Evolutionary conservation across 2,113 vertebrate species (phyloP).

Genomic region (Pagrus major): DNA sequence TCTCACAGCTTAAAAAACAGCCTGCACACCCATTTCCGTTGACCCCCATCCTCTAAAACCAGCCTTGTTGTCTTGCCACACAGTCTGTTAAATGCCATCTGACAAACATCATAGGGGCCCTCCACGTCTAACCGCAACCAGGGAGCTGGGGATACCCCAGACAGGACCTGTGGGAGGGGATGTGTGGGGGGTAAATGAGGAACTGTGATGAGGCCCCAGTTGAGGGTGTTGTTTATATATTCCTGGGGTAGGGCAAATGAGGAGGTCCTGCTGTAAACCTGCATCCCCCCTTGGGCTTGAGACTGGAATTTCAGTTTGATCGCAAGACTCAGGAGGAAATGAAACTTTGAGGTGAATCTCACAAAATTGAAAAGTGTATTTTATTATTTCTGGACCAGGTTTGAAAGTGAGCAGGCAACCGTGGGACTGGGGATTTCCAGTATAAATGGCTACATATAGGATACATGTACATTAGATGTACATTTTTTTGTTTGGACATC

Average conservation of each 20-base stretch:
- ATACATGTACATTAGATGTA: background rate
- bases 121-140: background rate
- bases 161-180: slow-evolving; percentile 15
- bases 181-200: slow-evolving; percentile 15
- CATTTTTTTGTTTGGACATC: too few species aligned
- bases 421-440: background rate
- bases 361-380: background rate
- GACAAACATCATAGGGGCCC: slow-evolving; percentile 61
- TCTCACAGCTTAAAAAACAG: background rate
- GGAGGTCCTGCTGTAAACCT: background rate
- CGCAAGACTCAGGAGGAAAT: slow-evolving; percentile 31
- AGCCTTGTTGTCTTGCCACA: slow-evolving; percentile 58
- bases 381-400: slow-evolving; percentile 1
- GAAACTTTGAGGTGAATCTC: slow-evolving; percentile 29
- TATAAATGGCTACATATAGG: background rate
- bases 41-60: slow-evolving; percentile 3
- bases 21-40: slow-evolving; percentile 1
- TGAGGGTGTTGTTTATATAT: slow-evolving; percentile 45
- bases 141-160: slow-evolving; percentile 22
- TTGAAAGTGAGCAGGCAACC: background rate
- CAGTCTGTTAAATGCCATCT: slow-evolving; percentile 52
- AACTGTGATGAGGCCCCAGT: slow-evolving; percentile 37
- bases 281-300: slow-evolving; percentile 3
- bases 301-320: slow-evolving; percentile 30
- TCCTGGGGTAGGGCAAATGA: slow-evolving; percentile 13